Base-by-base conservation (phyloP, 1,140 invertebrate genomes). In the Pseudobourletiella spinata region DNA sequence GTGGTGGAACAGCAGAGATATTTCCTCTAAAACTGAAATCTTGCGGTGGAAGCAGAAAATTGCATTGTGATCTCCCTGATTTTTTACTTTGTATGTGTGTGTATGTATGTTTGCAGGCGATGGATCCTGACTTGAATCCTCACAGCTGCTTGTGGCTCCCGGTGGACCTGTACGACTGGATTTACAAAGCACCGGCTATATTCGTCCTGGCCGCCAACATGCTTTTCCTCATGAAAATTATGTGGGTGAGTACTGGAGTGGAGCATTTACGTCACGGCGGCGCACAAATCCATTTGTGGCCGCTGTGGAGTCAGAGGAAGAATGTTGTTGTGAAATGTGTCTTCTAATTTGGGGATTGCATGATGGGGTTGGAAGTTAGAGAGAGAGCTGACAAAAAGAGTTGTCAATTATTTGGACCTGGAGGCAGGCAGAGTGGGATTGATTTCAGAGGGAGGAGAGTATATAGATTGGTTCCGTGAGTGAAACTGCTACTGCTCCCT, bases 151-250 rank as follows among this genome's bases (percentile, higher is more conserved):
- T 80, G 0, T 88, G 85, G 85, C 84, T 89, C 79, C 80, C 82
- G 61, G 84, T 86, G 73, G 77, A 80, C 24, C 82, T 83, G 50
- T 70, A 68, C n/a, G 88, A 91, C 72, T 90, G 87, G 87, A 84
- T 91, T 63, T 87, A 86, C 72, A 84, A 89, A 74, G 81, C 79
- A 1, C 86, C 88, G 0, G 83, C 85, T 1, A 78, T 89, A 35
- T 72, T 80, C 26, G 85, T 88, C 15, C 77, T 91, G 1, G 80
- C 85, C 55, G 76, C 89, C 28, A 96, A 96, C 74, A 80, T 91
- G 1, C 78, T 93, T 57, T 95, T 95, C 75, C 82, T 95, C 24
- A 79, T 85, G 68, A 85, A 86, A 74, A 94, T 96, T 69, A 93
- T 96, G 86, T 92, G 89, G 89, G 90, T 89, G 59, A 72, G 72